Base-by-base conservation (phyloP, 2,888 invertebrate genomes). In the Alcis repandata region DNA sequence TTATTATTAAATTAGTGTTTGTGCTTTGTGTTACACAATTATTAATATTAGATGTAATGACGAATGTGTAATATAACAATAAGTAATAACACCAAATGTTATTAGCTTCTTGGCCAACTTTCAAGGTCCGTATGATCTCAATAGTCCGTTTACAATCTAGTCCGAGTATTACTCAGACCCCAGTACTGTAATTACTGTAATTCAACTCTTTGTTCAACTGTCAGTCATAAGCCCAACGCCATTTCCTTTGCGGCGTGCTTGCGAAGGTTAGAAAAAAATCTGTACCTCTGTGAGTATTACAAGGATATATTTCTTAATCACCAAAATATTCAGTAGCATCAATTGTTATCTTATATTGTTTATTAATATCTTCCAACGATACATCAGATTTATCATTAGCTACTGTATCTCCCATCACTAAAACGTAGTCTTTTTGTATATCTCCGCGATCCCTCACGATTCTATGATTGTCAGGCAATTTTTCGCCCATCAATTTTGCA, bases 171-270 rank as follows among this genome's bases (percentile, higher is more conserved):
- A 61, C 60, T 60, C 56, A 61, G 65, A 70, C 79, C 81, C 79
- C 76, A 79, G 76, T 74, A 70, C 68, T 64, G 71, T 79, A 82
- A 86, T 87, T 88, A 86, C 74, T 78, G 76, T 79, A 79, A 80
- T 80, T 82, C 75, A 73, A 75, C 78, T 79, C 82, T 85, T 87
- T 85, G 84, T 84, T 81, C 77, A 75, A 78, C 74, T 75, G 76
- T 77, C 78, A 75, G 79, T 82, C 78, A 79, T 82, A 82, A 80
- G 59, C 56, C 58, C 62, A 67, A 61, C 53, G 48, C 64, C 46
- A 57, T 71, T 73, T 70, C 60, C 68, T 67, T 53, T 67, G 40
- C 46, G 48, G 17, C 36, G 33, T 38, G 27, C 8, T 27, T 54
- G 22, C 60, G 66, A 68, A 71, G 66, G 67, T 68, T 67, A 41